Evolutionary conservation across 2,113 vertebrate species (phyloP), one percentile per base, ranked within the genome.

Genomic region (Vombatus ursinus): DNA sequence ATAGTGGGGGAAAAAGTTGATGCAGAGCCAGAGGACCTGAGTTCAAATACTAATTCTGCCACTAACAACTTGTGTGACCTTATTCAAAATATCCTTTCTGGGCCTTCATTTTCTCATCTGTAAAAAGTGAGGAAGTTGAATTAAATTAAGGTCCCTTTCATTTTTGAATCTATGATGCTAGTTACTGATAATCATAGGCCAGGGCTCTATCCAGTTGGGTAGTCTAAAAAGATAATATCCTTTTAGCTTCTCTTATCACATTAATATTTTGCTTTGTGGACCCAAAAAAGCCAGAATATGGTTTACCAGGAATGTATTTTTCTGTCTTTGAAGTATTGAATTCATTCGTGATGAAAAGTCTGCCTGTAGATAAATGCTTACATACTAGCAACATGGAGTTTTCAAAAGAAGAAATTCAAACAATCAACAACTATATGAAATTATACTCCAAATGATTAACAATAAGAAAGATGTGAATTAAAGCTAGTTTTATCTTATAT

Each of bases 111-210:
- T 84, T 19, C 68, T n/a, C 7, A 47, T 90, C 8, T 89, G 50
- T 47, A 50, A n/a, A 25, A 52, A 90, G 51, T 48, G 54, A 57
- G 91, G 52, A 26, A 22, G 92, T 31, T 25, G 48, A 89, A 44
- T 37, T 0, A 0, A 1, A n/a, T 84, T 84, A 44, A 84, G 14
- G 5, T 84, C 16, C 19, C 16, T 44, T 44, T 84, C 0, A 22
- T 23, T 84, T 84, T 44, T 84, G 37, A 44, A n/a, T 10, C n/a
- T 2, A 4, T n/a, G 91, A 6, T 19, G 9, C 57, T 22, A 93
- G 92, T 91, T 90, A 84, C 9, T 50, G 90, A 52, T 95, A 92
- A 95, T 92, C 95, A 61, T 93, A 95, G 96, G 93, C 93, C 1
- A 3, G 48, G 54, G 50, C 52, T 28, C 10, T 92, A 91, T 44